Evolutionary conservation across 1,140 invertebrate species (phyloP).

Genomic region (Pseudobourletiella spinata): DNA sequence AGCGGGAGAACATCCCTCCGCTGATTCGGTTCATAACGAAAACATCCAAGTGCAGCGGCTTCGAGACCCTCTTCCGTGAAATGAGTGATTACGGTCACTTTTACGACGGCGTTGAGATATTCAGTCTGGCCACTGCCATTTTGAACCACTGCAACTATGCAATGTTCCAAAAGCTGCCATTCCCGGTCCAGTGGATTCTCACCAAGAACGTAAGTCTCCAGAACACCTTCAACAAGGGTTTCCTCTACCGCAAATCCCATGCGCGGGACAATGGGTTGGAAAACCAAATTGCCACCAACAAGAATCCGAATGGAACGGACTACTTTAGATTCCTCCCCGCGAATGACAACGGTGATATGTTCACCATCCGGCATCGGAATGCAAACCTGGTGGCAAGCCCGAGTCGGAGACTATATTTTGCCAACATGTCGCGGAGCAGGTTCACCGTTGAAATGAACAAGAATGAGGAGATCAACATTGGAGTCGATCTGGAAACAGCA

Average conservation of each 20-base stretch:
- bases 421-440: background rate
- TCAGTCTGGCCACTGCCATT: background rate
- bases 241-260: background rate
- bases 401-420: constrained; percentile 1
- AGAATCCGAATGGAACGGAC: background rate
- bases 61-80: background rate
- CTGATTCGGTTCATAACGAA: constrained; percentile 6
- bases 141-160: background rate
- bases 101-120: constrained; percentile 1
- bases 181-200: background rate
- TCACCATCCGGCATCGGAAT: background rate
- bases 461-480: background rate
- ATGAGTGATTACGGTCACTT: constrained; percentile 8
- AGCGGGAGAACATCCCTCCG: constrained; percentile 3
- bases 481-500: background rate
- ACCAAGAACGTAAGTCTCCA: constrained; percentile 3
- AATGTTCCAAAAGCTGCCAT: constrained; percentile 2
- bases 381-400: background rate
- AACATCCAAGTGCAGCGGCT: constrained; percentile 1
- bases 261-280: background rate
- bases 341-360: background rate
- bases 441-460: background rate
- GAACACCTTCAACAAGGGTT: constrained; percentile 6
- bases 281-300: background rate
- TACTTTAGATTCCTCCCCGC: background rate